Evolutionary conservation across 2,113 vertebrate species (phyloP).

Genomic region (Balaeniceps rex): DNA sequence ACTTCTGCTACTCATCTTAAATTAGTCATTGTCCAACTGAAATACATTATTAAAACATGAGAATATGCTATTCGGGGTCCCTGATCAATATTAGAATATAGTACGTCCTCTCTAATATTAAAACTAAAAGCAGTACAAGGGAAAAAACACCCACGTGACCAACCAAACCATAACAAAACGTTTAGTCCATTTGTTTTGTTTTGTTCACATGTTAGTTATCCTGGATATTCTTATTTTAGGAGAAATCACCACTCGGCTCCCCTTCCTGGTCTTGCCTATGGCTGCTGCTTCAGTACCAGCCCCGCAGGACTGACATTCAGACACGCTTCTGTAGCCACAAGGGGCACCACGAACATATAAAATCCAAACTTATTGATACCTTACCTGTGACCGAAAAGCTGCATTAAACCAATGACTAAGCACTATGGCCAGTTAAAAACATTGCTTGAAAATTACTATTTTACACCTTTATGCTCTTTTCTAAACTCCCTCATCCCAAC

Average conservation of each 20-base stretch:
- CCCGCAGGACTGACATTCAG: background rate
- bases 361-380: background rate
- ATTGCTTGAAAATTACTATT: background rate
- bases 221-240: background rate
- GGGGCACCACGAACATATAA: background rate
- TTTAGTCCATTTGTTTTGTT: background rate
- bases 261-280: background rate
- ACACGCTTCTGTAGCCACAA: background rate
- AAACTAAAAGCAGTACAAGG: background rate
- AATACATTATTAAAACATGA: slow-evolving; percentile 48
- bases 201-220: background rate
- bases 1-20: slow-evolving; percentile 18
- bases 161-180: background rate
- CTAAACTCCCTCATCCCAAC: background rate
- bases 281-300: background rate
- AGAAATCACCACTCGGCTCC: background rate
- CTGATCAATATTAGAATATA: background rate
- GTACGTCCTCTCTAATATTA: background rate
- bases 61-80: slow-evolving; percentile 5
- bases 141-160: background rate
- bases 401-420: background rate
- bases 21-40: slow-evolving; percentile 31
- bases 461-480: background rate
- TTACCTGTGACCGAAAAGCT: background rate
- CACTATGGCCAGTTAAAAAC: background rate